Evolutionary conservation across 2,113 vertebrate genomes (phyloP).

Genomic region (cattle (Bos taurus)): ARS-UCD2.0 NC_037349.1:16100501-16101000

Average conservation of each 20-base stretch:
- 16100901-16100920: background rate
- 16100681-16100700: background rate
- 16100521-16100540: background rate
- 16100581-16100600: background rate
- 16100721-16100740: background rate
- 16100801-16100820: background rate
- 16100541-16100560: background rate
- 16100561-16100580: background rate
- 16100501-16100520: background rate
- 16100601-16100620: background rate
- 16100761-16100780: background rate
- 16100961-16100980: background rate
- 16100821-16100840: background rate
- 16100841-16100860: background rate
- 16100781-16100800: background rate
- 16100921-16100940: background rate
- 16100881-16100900: background rate
- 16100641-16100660: background rate
- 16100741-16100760: fast-evolving
- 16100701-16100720: background rate
- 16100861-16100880: background rate
- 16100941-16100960: background rate
- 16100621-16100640: background rate
- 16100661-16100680: background rate
- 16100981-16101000: background rate